Base-by-base conservation (phyloP, 2,113 vertebrate genomes). In the Erinaceus europaeus region DNA sequence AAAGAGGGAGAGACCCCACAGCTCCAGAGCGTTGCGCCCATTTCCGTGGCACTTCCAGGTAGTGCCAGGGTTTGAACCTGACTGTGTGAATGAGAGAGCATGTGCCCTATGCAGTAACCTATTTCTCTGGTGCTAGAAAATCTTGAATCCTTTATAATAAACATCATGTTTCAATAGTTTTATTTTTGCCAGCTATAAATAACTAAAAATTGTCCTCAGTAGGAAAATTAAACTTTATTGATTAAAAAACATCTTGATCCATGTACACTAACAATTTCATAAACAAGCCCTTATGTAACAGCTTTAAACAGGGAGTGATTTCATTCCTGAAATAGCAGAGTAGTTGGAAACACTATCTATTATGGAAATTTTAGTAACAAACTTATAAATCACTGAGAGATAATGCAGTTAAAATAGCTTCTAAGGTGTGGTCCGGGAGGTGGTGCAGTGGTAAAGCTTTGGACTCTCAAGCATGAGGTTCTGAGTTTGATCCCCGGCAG, bases 171-270 rank as follows among this genome's bases (percentile, higher is more conserved):
- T 71, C 32, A 77, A 81, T 3, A 53, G 17, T 59, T 81, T 82
- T 2, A 42, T 23, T 76, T 73, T 88, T 84, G 44, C n/a, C 59
- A 65, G 83, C 29, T 72, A 36, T 6, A 86, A 73, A 86, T 69
- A 74, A 69, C 61, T 44, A 12, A 72, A 73, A 57, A 67, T 0
- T 34, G n/a, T 57, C 11, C 36, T 79, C 44, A 59, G 9, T 85
- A 40, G 20, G 9, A 62, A 78, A 79, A 82, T 25, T 25, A 38
- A 72, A 72, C 34, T 57, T 78, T 50, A 67, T 75, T 74, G 40
- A 88, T 89, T 65, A 20, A 86, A 92, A 93, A 67, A 38, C 23
- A 81, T 67, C 55, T 90, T 29, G 62, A 86, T 86, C 80, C 46
- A 86, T 77, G 74, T 38, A 87, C 6, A 59, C 18, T 52, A 64